Base-by-base conservation (phyloP, 2,113 vertebrate species). In the Cavia aperea region DNA sequence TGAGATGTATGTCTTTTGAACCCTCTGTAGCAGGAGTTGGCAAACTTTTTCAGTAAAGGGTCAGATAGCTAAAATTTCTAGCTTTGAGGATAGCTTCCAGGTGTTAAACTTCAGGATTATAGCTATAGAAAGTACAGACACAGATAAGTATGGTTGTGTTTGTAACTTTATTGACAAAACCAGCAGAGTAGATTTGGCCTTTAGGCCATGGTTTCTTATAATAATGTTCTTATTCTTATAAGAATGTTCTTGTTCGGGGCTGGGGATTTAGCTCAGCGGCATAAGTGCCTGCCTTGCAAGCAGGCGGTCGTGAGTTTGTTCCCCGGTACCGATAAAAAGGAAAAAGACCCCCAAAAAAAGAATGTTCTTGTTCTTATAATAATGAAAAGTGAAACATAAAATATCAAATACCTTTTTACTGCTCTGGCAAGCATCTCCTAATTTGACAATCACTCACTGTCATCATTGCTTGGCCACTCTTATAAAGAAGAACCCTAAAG, bases 371-470 rank as follows among this genome's bases (percentile, higher is more conserved):
- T 39, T 81, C 19, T 77, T 89, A 39, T 72, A 88, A 73, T 86
- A 90, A 87, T 43, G n/a, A 94, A 88, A 92, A 46, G 23, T 92
- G n/a, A 93, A 85, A 75, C 24, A 19, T 58, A 89, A 93, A 86
- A 92, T 92, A 39, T 70, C 58, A 88, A 84, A 60, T 81, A 58
- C 62, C 54, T 91, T 26, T 89, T 73, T 66, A 81, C 36, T 89
- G 33, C 60, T 93, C 54, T 81, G 29, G 49, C 91, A 93, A 91
- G 87, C 81, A 92, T 63, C 43, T 8, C 39, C 10, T 49, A 24
- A 75, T 86, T 82, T 95, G 66, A 18, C 63, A 93, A 33, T 92
- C 78, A 77, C 29, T 77, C 31, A 56, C 18, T 60, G 7, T 83
- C 68, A 11, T 84, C 86, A 81, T 13, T 33, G 51, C 13, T 93